These are phyloP conservation scores for Myotis pilosus DNA, from an alignment of 2,797 vertebrate species.

Conservation along the genomic window DNA sequence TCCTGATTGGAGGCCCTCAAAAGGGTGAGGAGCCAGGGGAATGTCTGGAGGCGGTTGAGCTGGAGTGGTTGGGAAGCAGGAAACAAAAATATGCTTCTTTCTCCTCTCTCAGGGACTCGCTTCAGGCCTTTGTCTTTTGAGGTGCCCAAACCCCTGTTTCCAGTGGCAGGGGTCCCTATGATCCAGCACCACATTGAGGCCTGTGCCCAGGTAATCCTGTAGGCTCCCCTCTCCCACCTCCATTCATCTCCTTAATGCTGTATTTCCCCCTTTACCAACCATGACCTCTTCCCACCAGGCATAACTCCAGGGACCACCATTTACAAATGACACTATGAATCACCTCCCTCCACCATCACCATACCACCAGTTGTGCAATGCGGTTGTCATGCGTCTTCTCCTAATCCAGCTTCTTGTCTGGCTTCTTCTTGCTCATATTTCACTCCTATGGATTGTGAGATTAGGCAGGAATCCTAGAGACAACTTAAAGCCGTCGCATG, in stretches of 20 bases:
- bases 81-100: not conserved
- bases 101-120: conserved; percentile 89
- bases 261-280: not conserved
- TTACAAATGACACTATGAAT: not conserved
- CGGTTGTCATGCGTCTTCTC: not conserved
- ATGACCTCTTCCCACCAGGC: not conserved
- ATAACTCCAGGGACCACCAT: not conserved
- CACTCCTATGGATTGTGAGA: not conserved
- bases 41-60: not conserved
- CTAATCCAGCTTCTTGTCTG: conserved; percentile 18
- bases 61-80: not conserved
- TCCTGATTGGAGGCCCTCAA: conserved; percentile 96
- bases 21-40: conserved; percentile 87
- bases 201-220: conserved; percentile 90
- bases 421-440: conserved; percentile 39
- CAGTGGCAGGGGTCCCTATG: conserved; percentile 97
- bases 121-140: conserved; percentile 98
- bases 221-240: not conserved
- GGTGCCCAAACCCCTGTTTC: conserved; percentile 97
- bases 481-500: not conserved
- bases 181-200: conserved; percentile 98
- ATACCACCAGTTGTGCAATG: not conserved
- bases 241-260: not conserved
- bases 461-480: not conserved
- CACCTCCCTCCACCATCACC: not conserved